phyloP scores from a whole-genome alignment of 2,888 invertebrate genomes.

The Achlya flavicornis region DNA sequence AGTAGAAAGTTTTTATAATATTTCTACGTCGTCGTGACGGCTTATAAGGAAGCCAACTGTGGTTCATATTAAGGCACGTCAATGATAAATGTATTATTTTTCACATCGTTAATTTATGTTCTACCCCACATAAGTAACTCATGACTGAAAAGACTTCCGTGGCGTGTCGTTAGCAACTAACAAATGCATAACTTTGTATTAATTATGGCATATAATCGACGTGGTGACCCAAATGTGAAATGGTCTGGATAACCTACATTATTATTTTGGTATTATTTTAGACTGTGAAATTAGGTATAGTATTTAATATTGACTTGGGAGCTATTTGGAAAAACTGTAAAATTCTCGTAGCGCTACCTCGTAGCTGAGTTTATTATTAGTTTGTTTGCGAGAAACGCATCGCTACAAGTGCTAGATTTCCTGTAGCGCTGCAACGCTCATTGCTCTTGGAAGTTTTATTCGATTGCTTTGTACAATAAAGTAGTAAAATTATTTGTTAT shows the following conservation, averaged over 20 bases:
- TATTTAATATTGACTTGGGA: neutral
- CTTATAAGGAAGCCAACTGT: no score
- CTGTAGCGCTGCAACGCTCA: neutral
- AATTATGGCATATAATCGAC: conserved; percentile 12
- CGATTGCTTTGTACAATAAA: neutral
- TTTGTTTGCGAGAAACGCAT: neutral
- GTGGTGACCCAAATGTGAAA: conserved; percentile 9
- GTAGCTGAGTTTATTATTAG: neutral
- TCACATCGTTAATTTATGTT: conserved; percentile 6
- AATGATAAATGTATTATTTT: neutral
- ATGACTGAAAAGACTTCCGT: conserved; percentile 7
- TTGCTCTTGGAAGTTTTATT: neutral
- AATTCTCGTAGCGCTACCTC: neutral
- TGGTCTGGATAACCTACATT: conserved; percentile 11
- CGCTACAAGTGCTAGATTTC: conserved; percentile 1
- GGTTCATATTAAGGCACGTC: neutral
- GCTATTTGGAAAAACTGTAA: neutral
- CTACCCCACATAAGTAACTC: neutral
- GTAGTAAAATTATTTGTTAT: neutral
- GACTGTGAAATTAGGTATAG: neutral
- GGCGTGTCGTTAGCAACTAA: conserved; percentile 8
- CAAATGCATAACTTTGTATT: conserved; percentile 12
- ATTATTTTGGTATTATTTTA: neutral
- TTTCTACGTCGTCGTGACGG: no score
- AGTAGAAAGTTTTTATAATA: no score